Base-by-base conservation (phyloP, 2,888 invertebrate species). In the Odontocolon sp. region DNA sequence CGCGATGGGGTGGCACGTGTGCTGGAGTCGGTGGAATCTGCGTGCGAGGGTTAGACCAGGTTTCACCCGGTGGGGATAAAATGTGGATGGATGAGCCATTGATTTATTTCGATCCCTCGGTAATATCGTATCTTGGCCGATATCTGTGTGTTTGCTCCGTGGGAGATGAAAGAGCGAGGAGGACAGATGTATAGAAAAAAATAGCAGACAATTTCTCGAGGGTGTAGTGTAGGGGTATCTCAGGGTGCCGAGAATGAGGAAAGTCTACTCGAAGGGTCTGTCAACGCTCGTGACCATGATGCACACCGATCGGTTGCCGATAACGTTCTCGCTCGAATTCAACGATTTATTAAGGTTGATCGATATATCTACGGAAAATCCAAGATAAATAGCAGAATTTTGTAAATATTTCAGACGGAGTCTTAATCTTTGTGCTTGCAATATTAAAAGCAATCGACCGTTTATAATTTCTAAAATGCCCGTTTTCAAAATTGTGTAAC, bases 61-160 rank as follows among this genome's bases (percentile, higher is more conserved):
- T 81, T 85, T 84, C 84, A 82, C 80, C 75, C 74, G 77, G 45
- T 57, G 59, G 81, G 88, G 86, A 89, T 89, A 88, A 90, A 90
- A 89, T 89, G 87, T 87, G 86, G 88, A 89, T 89, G 87, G 88
- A 89, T 89, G 90, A 89, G 88, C 87, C 85, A 87, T 86, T 86
- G 88, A 89, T 89, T 88, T 89, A 89, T 88, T 85, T 84, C 85
- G 85, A 87, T 84, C 87, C 87, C 85, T 67, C 31, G 82, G 88
- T 88, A 89, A 90, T 89, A 88, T 88, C 87, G 85, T 84, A 87
- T 85, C 87, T 83, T 80, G 80, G 76, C 73, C 36, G 61, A n/a
- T n/a, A n/a, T n/a, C n/a, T n/a, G 57, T 73, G 77, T 71, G 67
- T 56, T 16, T 33, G 21, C 38, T 18, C 16, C 52, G 31, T 38